Evolutionary conservation across 37 sponge, comb jelly and placozoan genomes (phyloP).

Genomic region (Cliona cf. orientalis): DNA sequence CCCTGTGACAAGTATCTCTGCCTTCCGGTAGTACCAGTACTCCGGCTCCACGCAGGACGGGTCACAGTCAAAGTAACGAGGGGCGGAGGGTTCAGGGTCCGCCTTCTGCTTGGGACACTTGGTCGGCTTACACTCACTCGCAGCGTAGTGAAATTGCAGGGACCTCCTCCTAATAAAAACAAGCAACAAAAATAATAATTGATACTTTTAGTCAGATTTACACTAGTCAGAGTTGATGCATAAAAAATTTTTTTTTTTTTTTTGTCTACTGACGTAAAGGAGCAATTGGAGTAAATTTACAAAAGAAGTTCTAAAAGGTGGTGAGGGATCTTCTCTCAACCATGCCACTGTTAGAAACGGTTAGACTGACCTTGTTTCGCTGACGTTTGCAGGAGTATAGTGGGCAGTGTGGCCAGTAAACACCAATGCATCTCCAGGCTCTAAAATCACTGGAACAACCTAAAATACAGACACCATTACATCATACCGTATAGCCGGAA

Average conservation of each 20-base stretch:
- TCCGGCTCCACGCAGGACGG: constrained; percentile 47
- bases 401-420: constrained; percentile 65
- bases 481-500: no score
- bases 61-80: constrained; percentile 62
- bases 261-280: background rate
- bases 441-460: constrained; percentile 48
- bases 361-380: constrained; percentile 35
- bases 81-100: background rate
- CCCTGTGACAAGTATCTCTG: constrained; percentile 51
- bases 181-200: background rate
- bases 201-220: background rate
- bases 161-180: constrained; percentile 45
- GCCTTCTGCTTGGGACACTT: constrained; percentile 55
- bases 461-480: background rate
- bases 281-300: background rate
- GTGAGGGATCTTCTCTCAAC: no score
- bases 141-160: constrained; percentile 68
- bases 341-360: background rate
- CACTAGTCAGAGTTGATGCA: background rate
- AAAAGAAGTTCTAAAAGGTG: no score
- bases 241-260: background rate
- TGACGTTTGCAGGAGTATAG: constrained; percentile 61
- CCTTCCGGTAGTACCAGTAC: constrained; percentile 71
- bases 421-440: constrained; percentile 63
- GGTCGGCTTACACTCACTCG: constrained; percentile 49